These are phyloP conservation scores for Etheostoma cragini DNA, from an alignment of 2,113 vertebrate genomes.

Conservation along the genomic window DNA sequence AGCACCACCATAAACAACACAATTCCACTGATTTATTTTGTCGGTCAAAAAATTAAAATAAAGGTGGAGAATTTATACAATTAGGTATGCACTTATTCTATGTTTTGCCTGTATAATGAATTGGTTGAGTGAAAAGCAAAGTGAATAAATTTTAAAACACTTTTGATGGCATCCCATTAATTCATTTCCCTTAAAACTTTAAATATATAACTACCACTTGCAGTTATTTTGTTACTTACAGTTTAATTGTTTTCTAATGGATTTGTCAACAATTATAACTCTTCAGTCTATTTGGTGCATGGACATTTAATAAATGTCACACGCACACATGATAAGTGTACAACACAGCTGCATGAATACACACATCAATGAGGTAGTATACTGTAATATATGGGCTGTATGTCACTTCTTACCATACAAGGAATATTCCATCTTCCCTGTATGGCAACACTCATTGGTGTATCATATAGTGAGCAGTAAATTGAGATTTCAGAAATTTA, in stretches of 20 bases:
- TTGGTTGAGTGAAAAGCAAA: slow-evolving; percentile 17
- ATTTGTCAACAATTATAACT: neutral
- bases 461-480: neutral
- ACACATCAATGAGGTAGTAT: neutral
- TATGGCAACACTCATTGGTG: neutral
- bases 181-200: neutral
- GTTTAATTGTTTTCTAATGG: neutral
- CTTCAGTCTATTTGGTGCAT: neutral
- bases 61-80: slow-evolving; percentile 51
- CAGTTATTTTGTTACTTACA: neutral
- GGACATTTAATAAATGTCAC: neutral
- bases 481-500: neutral
- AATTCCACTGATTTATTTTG: slow-evolving; percentile 61
- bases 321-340: neutral
- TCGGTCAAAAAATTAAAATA: slow-evolving; percentile 58
- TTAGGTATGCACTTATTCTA: slow-evolving; percentile 22
- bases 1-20: slow-evolving; percentile 45
- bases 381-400: neutral
- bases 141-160: slow-evolving; percentile 2
- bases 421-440: neutral
- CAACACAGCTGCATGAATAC: neutral
- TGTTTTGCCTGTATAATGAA: slow-evolving; percentile 19
- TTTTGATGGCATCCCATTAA: neutral
- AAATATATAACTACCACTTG: neutral
- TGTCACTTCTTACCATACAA: neutral